phyloP scores from a whole-genome alignment of 92 coral and sea anemone genomes.

The Scolanthus callimorphus region DNA sequence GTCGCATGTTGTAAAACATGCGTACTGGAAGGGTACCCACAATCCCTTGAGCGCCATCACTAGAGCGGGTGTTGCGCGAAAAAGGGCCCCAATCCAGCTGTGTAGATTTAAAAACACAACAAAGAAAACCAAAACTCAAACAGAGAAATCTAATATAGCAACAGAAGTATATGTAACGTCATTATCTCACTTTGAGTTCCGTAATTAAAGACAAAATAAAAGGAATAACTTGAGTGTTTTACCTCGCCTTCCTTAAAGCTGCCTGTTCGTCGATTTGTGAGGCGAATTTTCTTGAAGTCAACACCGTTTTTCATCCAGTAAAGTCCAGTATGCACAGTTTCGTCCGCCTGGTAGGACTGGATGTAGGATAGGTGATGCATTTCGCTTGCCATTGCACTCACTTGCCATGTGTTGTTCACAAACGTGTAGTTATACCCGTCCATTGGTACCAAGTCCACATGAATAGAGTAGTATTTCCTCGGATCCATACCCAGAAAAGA shows the following conservation, averaged over 20 bases:
- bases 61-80: neutral
- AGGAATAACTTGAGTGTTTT: neutral
- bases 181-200: too few relatives aligned
- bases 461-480: conserved; percentile 51
- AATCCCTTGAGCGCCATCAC: neutral
- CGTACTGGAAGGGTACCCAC: neutral
- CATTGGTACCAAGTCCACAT: conserved; percentile 69
- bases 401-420: conserved; percentile 77
- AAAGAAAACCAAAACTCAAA: neutral
- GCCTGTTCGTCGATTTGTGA: conserved; percentile 71
- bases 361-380: conserved; percentile 60
- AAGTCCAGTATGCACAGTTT: conserved; percentile 66
- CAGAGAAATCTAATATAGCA: neutral
- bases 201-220: too few relatives aligned
- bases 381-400: conserved; percentile 77
- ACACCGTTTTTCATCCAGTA: conserved; percentile 94
- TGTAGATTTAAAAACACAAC: neutral
- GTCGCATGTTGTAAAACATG: neutral
- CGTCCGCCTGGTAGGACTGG: conserved; percentile 85
- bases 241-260: conserved; percentile 84
- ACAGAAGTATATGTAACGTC: neutral
- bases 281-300: conserved; percentile 78
- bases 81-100: neutral
- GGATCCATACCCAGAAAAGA: conserved; percentile 81
- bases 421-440: conserved; percentile 86